phyloP scores from a whole-genome alignment of 2,113 vertebrate genomes.

The Himantopus leucocephalus region DNA sequence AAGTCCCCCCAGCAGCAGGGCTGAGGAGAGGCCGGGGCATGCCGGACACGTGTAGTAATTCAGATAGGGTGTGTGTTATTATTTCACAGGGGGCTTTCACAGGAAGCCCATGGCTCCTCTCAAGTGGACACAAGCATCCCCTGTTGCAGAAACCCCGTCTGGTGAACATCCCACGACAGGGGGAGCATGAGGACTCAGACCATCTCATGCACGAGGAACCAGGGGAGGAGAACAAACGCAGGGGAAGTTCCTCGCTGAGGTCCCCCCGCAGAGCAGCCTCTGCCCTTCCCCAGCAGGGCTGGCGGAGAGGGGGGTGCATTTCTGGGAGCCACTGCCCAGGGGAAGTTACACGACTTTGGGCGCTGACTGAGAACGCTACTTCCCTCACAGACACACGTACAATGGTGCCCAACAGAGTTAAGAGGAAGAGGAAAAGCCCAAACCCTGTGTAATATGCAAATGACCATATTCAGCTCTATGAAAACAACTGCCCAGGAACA shows the following conservation, averaged over 20 bases:
- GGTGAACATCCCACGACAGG: not conserved
- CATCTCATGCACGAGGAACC: not conserved
- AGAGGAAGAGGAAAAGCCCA: conserved; percentile 43
- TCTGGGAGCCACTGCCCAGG: not conserved
- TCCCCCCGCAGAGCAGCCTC: not conserved
- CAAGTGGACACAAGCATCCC: not conserved
- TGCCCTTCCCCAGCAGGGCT: not conserved
- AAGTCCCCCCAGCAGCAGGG: not conserved
- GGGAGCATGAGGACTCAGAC: not conserved
- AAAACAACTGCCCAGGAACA: not conserved
- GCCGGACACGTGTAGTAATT: fast-evolving
- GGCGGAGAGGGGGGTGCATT: not conserved
- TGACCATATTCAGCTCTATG: not conserved
- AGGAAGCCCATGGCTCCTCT: not conserved
- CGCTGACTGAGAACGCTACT: not conserved
- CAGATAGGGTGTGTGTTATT: not conserved
- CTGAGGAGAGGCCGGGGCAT: fast-evolving
- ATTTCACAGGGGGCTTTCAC: not conserved
- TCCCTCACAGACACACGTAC: not conserved
- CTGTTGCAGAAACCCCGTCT: not conserved
- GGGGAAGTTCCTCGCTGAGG: not conserved
- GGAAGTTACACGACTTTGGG: conserved; percentile 8
- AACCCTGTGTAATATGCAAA: not conserved
- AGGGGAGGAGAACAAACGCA: not conserved
- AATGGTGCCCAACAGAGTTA: not conserved